Evolutionary conservation across 2,797 vertebrate genomes (phyloP).

Genomic region (Neomorphus geoffroyi): DNA sequence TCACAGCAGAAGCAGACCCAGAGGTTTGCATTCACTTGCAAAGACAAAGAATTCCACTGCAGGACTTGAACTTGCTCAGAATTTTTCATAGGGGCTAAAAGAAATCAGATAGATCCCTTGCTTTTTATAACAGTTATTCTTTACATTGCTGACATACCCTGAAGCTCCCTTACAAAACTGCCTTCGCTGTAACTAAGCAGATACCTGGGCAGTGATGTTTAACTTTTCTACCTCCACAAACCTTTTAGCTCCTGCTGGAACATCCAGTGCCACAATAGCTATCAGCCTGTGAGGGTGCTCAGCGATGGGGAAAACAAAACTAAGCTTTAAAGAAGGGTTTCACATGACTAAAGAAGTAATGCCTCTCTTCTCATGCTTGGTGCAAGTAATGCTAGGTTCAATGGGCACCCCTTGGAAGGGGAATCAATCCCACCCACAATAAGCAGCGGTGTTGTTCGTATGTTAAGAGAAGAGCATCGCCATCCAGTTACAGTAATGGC

Average conservation of each 20-base stretch:
- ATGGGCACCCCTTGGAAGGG: not conserved
- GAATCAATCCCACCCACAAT: constrained; percentile 13
- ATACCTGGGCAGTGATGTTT: not conserved
- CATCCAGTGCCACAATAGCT: not conserved
- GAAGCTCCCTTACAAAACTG: not conserved
- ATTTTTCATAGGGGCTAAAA: not conserved
- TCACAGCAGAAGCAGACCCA: not conserved
- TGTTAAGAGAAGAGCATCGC: not conserved
- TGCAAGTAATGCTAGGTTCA: constrained; percentile 20
- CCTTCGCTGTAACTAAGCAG: not conserved
- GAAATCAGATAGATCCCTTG: not conserved
- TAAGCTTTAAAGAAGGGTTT: not conserved
- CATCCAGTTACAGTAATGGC: constrained; percentile 27
- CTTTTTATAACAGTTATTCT: not conserved
- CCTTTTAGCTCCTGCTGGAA: not conserved
- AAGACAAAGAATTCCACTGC: not conserved
- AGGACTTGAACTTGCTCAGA: not conserved
- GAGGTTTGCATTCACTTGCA: not conserved
- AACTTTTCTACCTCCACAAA: not conserved
- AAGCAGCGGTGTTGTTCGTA: not conserved
- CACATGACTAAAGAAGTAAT: not conserved
- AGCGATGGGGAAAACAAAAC: not conserved
- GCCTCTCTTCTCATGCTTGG: not conserved
- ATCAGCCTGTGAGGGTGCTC: not conserved
- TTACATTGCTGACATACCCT: not conserved